Evolutionary conservation across 2,113 vertebrate genomes (phyloP).

Genomic region (Perccottus glenii): DNA sequence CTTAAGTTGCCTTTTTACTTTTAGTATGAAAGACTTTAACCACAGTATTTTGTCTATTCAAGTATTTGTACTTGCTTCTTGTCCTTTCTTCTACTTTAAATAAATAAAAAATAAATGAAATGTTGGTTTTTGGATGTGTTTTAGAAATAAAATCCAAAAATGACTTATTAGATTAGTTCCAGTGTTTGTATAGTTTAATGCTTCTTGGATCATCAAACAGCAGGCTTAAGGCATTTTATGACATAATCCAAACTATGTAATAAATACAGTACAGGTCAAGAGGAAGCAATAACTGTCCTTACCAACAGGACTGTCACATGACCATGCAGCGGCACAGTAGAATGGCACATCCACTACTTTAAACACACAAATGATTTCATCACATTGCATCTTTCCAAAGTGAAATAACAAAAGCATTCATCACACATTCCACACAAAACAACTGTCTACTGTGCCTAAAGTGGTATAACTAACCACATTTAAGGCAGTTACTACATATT

Average conservation of each 20-base stretch:
- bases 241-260: conserved; percentile 64
- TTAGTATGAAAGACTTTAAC: conserved; percentile 71
- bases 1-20: conserved; percentile 70
- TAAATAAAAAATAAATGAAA: conserved; percentile 69
- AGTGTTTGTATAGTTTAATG: conserved; percentile 75
- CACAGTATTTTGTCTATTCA: conserved; percentile 64
- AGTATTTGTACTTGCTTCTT: conserved; percentile 74
- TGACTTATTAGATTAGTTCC: conserved; percentile 47
- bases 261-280: conserved; percentile 69
- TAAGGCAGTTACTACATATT: conserved; percentile 48
- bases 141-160: background rate
- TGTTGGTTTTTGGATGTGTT: background rate
- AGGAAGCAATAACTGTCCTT: conserved; percentile 49
- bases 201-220: conserved; percentile 67
- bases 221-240: conserved; percentile 73
- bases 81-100: conserved; percentile 67
- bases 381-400: background rate
- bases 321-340: conserved; percentile 44
- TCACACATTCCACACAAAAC: conserved; percentile 10
- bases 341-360: conserved; percentile 38
- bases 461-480: conserved; percentile 10
- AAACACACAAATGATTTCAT: conserved; percentile 6
- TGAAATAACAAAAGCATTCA: conserved; percentile 26
- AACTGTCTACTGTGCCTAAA: conserved; percentile 21
- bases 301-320: conserved; percentile 39